Conservation (phyloP, 2,113 vertebrate genomes). For the Pomatorhinus ruficollis region DNA sequence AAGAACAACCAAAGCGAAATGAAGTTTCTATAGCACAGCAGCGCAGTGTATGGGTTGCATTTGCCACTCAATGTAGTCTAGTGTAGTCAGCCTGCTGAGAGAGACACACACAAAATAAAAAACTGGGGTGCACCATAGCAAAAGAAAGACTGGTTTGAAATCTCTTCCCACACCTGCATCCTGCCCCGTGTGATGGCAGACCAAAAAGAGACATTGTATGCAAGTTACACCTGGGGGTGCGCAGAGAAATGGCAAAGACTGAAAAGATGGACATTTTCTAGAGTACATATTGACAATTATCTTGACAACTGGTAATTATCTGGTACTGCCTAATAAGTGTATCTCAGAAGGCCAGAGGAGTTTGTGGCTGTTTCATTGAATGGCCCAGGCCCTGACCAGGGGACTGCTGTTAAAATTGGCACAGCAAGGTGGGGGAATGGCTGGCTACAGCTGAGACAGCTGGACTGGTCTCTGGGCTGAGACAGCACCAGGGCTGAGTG, state of each 20-base stretch:
- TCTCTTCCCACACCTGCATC: not conserved
- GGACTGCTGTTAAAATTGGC: not conserved
- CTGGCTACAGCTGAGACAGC: not conserved
- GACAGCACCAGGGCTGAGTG: fast-evolving
- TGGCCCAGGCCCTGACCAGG: not conserved
- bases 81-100: not conserved
- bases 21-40: not conserved
- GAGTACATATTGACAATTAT: not conserved
- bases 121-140: not conserved
- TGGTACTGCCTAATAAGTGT: not conserved
- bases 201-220: not conserved
- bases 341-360: not conserved
- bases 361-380: not conserved
- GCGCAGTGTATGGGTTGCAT: not conserved
- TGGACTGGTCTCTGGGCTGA: not conserved
- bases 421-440: not conserved
- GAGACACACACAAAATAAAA: not conserved
- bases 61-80: not conserved
- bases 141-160: not conserved
- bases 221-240: not conserved
- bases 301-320: not conserved
- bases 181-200: not conserved
- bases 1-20: not conserved
- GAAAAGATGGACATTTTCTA: not conserved
- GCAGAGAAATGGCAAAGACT: not conserved